phyloP scores from a whole-genome alignment of 1,140 invertebrate species.

The Ostrea edulis region DNA sequence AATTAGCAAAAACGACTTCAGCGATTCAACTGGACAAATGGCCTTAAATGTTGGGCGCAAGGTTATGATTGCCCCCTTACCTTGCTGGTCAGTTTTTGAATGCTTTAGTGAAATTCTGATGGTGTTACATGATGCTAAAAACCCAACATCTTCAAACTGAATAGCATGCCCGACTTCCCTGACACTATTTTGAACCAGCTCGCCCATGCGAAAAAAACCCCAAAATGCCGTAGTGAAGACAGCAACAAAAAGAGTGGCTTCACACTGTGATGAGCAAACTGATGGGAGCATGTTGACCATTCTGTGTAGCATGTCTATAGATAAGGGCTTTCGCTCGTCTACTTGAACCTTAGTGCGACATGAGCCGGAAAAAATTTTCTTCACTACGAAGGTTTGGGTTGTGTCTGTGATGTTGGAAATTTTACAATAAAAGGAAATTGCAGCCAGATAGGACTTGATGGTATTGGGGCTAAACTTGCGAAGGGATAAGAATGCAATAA shows the following conservation, averaged over 20 bases:
- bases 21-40: not conserved
- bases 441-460: too few relatives aligned
- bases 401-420: not conserved
- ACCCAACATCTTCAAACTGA: not conserved
- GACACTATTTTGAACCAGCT: not conserved
- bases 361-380: not conserved
- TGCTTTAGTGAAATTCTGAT: not conserved
- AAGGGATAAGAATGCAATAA: too few relatives aligned
- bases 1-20: not conserved
- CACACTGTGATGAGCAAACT: conserved; percentile 12
- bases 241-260: conserved; percentile 27
- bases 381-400: not conserved
- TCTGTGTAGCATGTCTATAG: not conserved
- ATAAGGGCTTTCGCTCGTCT: conserved; percentile 9
- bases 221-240: conserved; percentile 30
- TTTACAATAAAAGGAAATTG: too few relatives aligned
- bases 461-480: too few relatives aligned
- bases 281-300: not conserved
- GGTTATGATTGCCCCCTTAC: not conserved
- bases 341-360: not conserved
- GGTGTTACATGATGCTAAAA: not conserved
- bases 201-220: conserved; percentile 37
- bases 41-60: not conserved
- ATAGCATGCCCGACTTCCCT: not conserved
- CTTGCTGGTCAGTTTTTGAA: conserved; percentile 13